Base-by-base conservation (phyloP, 2,888 invertebrate genomes). In the Nephrotoma appendiculata region DNA sequence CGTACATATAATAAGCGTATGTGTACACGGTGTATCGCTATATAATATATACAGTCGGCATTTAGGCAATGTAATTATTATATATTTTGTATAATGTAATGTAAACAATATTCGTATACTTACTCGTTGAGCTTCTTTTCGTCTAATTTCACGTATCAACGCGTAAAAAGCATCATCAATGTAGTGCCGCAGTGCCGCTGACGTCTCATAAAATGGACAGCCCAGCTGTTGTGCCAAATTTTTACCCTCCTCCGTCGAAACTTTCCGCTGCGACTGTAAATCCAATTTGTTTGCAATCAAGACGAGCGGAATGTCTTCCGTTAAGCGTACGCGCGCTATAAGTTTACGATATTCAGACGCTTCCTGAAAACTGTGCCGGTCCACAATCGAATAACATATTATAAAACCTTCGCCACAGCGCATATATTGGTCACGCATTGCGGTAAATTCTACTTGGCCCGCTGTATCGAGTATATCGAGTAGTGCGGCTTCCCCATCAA, bases 381-480 rank as follows among this genome's bases (percentile, higher is more conserved):
- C 97, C 0, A 97, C 97, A 88, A 98, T 97, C 12, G 97, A 97
- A 91, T 98, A 98, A 91, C 97, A 97, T 87, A 98, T 95, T 90
- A 98, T 95, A 90, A 98, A 98, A 87, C 98, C 98, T 90, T 98
- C 98, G 0, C 98, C 98, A 88, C 97, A 97, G 85, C 97, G 93
- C 98, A 98, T 98, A 90, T 98, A 98, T 91, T 97, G 98, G 91
- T 98, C 98, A 87, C 97, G 93, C 98, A 98, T 98, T 3, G 97
- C 97, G 87, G 97, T 98, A 91, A 97, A 98, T 92, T 98, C 98
- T 89, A 97, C 96, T 96, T 98, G 98, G 88, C 98, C 98, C 88
- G 98, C 98, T 88, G 98, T 98, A 90, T 98, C 98, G 90, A 98
- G 93, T 90, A 98, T 98, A 90, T 98, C 98, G 89, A 98, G 92